Percentiles rank a stretch among this genome's conserved stretches.
phyloP scores from a whole-genome alignment of 2,797 vertebrate species.

The Lutra lutra region DNA sequence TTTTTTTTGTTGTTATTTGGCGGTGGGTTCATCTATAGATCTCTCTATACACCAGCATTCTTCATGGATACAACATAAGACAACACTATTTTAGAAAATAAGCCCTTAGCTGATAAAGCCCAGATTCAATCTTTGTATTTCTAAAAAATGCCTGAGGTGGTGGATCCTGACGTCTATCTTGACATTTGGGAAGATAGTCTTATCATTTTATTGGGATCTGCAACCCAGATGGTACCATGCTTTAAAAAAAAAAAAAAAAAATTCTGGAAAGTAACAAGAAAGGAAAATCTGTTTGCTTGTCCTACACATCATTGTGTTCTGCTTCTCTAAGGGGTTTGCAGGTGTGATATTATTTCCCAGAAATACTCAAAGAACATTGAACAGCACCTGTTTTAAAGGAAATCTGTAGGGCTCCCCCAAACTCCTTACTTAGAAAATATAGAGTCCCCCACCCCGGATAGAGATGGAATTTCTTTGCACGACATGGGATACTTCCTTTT shows the following conservation, averaged over 20 bases:
- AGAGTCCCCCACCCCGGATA: not conserved
- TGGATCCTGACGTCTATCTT: conserved; percentile 26
- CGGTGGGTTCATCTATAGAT: conserved; percentile 9
- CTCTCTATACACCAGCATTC: not conserved
- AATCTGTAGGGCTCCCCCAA: not conserved
- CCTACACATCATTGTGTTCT: conserved; percentile 11
- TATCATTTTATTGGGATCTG: conserved; percentile 66
- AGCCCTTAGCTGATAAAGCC: conserved; percentile 60
- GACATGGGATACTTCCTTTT: not conserved
- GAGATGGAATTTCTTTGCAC: not conserved
- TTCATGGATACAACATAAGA: conserved; percentile 32
- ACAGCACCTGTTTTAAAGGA: conserved; percentile 15
- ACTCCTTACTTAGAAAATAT: not conserved
- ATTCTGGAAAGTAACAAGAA: conserved; percentile 60
- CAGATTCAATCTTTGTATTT: conserved; percentile 73
- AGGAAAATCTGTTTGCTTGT: conserved; percentile 58
- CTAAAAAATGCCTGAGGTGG: conserved; percentile 21
- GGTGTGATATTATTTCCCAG: conserved; percentile 54
- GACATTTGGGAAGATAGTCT: conserved; percentile 63
- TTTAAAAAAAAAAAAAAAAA: not conserved
- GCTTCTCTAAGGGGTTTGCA: conserved; percentile 43
- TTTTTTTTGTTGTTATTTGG: not conserved
- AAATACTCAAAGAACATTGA: not conserved
- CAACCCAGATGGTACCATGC: conserved; percentile 24
- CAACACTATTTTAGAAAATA: conserved; percentile 70